These are phyloP conservation scores for Carollia perspicillata DNA, from an alignment of 2,113 vertebrate genomes.

Conservation along the genomic window DNA sequence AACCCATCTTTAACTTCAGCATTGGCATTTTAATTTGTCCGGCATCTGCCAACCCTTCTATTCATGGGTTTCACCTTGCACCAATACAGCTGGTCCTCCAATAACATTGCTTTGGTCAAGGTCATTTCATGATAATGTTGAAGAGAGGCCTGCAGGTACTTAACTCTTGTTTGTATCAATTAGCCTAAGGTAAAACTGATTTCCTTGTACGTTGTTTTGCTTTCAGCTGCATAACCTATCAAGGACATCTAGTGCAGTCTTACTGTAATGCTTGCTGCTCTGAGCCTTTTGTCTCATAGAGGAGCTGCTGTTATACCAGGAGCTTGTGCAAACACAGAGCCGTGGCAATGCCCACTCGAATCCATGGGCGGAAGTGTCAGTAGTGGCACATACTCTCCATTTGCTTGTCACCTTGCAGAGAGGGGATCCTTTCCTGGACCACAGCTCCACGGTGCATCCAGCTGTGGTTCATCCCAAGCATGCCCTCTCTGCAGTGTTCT, in stretches of 20 bases:
- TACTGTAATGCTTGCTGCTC: not conserved
- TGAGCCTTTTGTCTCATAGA: not conserved
- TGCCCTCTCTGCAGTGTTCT: not conserved
- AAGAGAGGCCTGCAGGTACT: not conserved
- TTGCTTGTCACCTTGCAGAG: not conserved
- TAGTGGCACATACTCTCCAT: not conserved
- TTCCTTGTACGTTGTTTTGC: not conserved
- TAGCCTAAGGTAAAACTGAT: not conserved
- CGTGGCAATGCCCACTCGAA: not conserved
- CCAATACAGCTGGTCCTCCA: not conserved
- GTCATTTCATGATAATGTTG: not conserved
- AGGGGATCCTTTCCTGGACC: not conserved
- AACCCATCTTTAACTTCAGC: not conserved
- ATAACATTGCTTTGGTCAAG: not conserved
- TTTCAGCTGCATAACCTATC: not conserved
- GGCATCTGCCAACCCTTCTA: not conserved
- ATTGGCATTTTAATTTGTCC: not conserved
- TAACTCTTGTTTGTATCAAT: not conserved
- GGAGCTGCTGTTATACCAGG: not conserved
- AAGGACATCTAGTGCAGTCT: not conserved
- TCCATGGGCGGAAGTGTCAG: not conserved
- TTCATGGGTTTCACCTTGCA: not conserved
- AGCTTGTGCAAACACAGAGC: not conserved
- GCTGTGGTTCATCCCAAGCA: not conserved
- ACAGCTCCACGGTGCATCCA: fast-evolving